Evolutionary conservation across 2,113 vertebrate genomes (phyloP).

Genomic region (Nerophis ophidion): DNA sequence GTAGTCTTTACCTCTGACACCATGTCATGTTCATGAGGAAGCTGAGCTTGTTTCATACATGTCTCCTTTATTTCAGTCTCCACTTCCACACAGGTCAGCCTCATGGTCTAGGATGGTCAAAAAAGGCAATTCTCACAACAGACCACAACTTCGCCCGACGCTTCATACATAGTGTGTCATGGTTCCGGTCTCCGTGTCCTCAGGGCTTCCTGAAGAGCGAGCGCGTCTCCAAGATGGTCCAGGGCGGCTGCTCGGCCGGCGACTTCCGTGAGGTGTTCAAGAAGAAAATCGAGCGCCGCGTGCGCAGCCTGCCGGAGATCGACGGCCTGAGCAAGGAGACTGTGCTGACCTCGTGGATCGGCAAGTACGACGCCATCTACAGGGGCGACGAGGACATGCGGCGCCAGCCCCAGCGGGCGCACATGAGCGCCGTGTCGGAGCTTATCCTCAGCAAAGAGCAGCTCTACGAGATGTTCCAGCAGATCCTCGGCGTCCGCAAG

Average conservation of each 20-base stretch:
- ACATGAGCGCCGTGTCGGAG: conserved; percentile 85
- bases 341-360: conserved; percentile 94
- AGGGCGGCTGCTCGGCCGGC: conserved; percentile 87
- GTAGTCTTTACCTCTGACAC: too few species aligned
- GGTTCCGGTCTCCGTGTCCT: too few species aligned
- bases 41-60: too few species aligned
- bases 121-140: too few species aligned
- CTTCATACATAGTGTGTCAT: too few species aligned
- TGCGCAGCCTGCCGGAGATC: conserved; percentile 92
- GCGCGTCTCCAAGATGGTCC: conserved; percentile 91
- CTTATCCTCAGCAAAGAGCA: conserved; percentile 98
- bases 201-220: conserved; percentile 97
- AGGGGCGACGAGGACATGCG: conserved; percentile 87
- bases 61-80: too few species aligned
- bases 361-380: conserved; percentile 93
- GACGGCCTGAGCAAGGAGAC: conserved; percentile 98
- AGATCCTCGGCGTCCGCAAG: conserved; percentile 90
- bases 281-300: conserved; percentile 94
- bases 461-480: conserved; percentile 98
- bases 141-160: too few species aligned
- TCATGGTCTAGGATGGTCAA: too few species aligned
- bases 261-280: conserved; percentile 97
- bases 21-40: too few species aligned
- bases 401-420: conserved; percentile 79
- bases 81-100: too few species aligned